These are phyloP conservation scores for Nyctibius bracteatus DNA, from an alignment of 2,113 vertebrate genomes.

Conservation along the genomic window DNA sequence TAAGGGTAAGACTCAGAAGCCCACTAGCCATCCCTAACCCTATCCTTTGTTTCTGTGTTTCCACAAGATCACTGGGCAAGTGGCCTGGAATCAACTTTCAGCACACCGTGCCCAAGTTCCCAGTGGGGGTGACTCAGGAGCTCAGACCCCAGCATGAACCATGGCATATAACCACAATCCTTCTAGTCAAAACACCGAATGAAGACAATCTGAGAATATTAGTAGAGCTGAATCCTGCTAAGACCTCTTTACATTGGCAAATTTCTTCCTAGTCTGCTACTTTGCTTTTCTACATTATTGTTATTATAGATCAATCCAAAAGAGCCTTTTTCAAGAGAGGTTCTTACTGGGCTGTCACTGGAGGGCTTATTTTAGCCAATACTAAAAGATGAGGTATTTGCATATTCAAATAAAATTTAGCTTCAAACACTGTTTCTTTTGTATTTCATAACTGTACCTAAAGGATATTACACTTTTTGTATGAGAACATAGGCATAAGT, in stretches of 20 bases:
- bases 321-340: not conserved
- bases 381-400: not conserved
- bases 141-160: fast-evolving
- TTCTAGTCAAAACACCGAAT: not conserved
- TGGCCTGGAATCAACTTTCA: not conserved
- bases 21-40: not conserved
- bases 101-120: not conserved
- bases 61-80: not conserved
- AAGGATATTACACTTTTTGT: not conserved
- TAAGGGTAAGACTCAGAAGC: not conserved
- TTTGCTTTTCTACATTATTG: not conserved
- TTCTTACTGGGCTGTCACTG: not conserved
- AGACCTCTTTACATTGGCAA: not conserved
- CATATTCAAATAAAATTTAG: not conserved
- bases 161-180: not conserved
- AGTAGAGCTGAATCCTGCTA: not conserved
- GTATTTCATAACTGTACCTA: not conserved
- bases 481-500: not conserved
- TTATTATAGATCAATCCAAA: not conserved
- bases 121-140: no score
- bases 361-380: not conserved
- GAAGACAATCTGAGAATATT: not conserved
- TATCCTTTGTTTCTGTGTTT: not conserved
- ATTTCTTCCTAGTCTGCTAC: not conserved
- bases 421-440: not conserved